A percentile compares a stretch with the other conserved stretches of the same genome.
phyloP scores from a whole-genome alignment of 2,113 vertebrate species.

The Saguinus imperator region DNA sequence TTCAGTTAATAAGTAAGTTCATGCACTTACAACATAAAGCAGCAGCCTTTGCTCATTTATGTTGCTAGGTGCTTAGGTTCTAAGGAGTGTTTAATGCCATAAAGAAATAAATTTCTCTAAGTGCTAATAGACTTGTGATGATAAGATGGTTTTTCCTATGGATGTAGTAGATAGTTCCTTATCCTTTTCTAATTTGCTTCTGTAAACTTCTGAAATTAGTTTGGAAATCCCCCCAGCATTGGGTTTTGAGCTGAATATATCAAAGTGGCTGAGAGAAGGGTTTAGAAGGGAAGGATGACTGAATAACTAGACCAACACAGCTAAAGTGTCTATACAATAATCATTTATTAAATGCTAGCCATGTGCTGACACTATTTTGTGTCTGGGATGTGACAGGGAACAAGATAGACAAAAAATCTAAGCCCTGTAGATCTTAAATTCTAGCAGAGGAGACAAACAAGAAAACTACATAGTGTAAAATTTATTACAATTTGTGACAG shows the following conservation, averaged over 20 bases:
- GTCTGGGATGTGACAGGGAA: not conserved
- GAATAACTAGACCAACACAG: not conserved
- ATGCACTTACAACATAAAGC: not conserved
- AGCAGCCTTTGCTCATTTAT: not conserved
- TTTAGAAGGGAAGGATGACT: not conserved
- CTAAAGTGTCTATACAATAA: not conserved
- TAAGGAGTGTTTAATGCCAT: not conserved
- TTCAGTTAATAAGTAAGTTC: not conserved
- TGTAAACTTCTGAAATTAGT: not conserved
- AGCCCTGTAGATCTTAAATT: not conserved
- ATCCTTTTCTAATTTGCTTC: not conserved
- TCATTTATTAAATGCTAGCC: not conserved
- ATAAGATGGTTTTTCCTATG: not conserved
- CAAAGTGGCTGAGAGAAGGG: not conserved
- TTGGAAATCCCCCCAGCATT: not conserved
- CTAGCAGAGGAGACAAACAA: not conserved
- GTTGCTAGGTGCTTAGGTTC: not conserved
- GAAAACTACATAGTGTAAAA: not conserved
- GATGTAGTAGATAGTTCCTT: fast-evolving
- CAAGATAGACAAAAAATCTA: not conserved
- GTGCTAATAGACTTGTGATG: not conserved
- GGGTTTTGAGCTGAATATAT: not conserved
- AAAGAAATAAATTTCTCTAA: not conserved
- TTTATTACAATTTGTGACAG: not conserved
- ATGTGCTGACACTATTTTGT: not conserved